A percentile compares a stretch with the other conserved stretches of the same genome.
phyloP scores from a whole-genome alignment of 2,888 invertebrate species.

The Abscondita cerata region DNA sequence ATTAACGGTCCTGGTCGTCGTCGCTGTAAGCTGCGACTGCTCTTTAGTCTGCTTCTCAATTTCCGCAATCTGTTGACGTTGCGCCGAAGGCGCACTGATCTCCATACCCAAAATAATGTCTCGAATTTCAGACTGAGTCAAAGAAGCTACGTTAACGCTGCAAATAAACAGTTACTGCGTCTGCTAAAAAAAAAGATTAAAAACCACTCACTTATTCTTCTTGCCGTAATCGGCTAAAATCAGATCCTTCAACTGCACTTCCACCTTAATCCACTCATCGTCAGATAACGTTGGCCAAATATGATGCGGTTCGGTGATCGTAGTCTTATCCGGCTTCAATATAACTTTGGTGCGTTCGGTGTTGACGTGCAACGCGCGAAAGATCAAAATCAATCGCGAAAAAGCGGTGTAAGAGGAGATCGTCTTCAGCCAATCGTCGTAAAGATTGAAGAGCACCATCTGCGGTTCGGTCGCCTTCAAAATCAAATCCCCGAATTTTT shows the following conservation, averaged over 20 bases:
- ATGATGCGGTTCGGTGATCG: slow-evolving; percentile 98
- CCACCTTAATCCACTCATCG: slow-evolving; percentile 99
- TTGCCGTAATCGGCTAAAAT: slow-evolving; percentile 99
- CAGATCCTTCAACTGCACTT: slow-evolving; percentile 96
- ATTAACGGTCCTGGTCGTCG: slow-evolving; percentile 97
- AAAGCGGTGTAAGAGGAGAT: slow-evolving; percentile 99
- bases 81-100: slow-evolving; percentile 98
- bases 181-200: not conserved
- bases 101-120: slow-evolving; percentile 99
- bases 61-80: slow-evolving; percentile 98
- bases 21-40: slow-evolving; percentile 97
- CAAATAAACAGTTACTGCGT: slow-evolving; percentile 34
- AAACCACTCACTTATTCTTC: slow-evolving; percentile 92
- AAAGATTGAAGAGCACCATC: slow-evolving; percentile 99
- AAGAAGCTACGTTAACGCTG: slow-evolving; percentile 96
- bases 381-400: slow-evolving; percentile 94
- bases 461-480: slow-evolving; percentile 99
- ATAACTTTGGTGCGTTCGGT: slow-evolving; percentile 99
- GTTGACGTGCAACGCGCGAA: slow-evolving; percentile 97
- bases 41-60: slow-evolving; percentile 99
- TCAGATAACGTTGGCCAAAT: slow-evolving; percentile 98
- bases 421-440: slow-evolving; percentile 99
- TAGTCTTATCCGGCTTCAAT: slow-evolving; percentile 98
- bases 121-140: slow-evolving; percentile 98
- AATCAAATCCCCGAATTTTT: slow-evolving; percentile 99